These are phyloP conservation scores for Oenanthe oenanthe DNA, from an alignment of 2,113 vertebrate genomes.

Conservation along the genomic window DNA sequence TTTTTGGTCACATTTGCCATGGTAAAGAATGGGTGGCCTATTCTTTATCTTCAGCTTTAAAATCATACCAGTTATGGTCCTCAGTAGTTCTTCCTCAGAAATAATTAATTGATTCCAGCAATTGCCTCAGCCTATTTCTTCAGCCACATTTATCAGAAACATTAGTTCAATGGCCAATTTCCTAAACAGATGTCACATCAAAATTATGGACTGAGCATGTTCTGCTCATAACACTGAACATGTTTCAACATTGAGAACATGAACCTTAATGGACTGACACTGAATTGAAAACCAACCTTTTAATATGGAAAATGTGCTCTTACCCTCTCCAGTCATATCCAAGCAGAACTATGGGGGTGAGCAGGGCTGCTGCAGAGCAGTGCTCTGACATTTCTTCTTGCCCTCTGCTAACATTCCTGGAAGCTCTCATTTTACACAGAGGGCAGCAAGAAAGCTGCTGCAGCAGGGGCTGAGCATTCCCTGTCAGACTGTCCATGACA, in stretches of 20 bases:
- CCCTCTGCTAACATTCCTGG: slow-evolving; percentile 24
- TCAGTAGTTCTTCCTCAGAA: neutral
- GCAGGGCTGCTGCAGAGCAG: slow-evolving; percentile 10
- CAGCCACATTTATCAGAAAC: neutral
- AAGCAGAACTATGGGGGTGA: neutral
- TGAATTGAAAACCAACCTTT: neutral
- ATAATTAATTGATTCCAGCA: neutral
- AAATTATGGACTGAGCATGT: neutral
- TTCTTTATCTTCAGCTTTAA: neutral
- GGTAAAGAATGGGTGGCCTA: neutral
- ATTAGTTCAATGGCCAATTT: neutral
- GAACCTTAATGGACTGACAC: neutral
- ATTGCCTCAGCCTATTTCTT: neutral
- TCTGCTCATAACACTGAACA: neutral
- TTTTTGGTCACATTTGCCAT: neutral
- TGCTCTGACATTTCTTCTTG: slow-evolving; percentile 27
- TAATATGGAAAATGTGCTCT: slow-evolving; percentile 20
- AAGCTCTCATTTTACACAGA: slow-evolving; percentile 72
- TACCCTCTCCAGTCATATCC: slow-evolving; percentile 35
- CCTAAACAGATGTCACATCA: neutral
- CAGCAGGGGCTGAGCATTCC: slow-evolving; percentile 31
- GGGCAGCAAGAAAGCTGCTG: slow-evolving; percentile 43
- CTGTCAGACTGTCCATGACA: neutral
- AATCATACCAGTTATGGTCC: neutral
- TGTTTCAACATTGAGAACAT: neutral